Base-by-base conservation (phyloP, 2,113 vertebrate species). In the Pogona vitticeps region DNA sequence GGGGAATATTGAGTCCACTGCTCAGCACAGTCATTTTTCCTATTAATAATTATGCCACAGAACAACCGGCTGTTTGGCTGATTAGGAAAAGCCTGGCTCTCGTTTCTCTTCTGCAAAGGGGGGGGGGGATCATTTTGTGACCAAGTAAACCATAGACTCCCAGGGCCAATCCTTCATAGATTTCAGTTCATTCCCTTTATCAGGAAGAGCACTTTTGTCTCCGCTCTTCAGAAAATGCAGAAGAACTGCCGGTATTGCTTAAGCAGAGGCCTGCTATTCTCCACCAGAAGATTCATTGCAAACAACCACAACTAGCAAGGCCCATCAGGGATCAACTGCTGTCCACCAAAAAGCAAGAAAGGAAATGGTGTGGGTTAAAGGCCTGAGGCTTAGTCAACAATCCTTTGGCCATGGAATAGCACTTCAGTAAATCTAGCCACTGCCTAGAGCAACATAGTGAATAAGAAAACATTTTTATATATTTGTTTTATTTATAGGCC, bases 171-270 rank as follows among this genome's bases (percentile, higher is more conserved):
- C 21, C 21, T 82, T 89, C 6, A 5, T 83, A 67, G 56, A 42
- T 75, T 93, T 38, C 80, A 88, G 63, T 40, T 90, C 10, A 58
- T 59, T 90, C 76, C 76, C 90, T 82, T 86, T 23, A 38, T 38
- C 73, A 65, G 61, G 61, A 89, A 85, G 72, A 80, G 6, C 58
- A 82, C 78, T 56, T 75, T 52, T 26, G 86, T 58, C 59, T 86
- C 82, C 40, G 79, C 59, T 3, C 15, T 73, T 83, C 52, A 76
- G 6, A 26, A 12, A 76, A 42, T 20, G 6, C 56, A 90, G 88
- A 81, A 80, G 17, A 18, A 31, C 17, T 78, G 77, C 40, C 33
- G 42, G 59, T 33, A 18, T 76, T 76, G 83, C n/a, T 81, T 85
- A 8, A 86, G 14, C 63, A 7, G 81, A 92, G 83, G 77, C 18